Evolutionary conservation across 1,140 invertebrate species (phyloP), one percentile per base, ranked within the genome.

Genomic region (Dreissena rostriformis): DNA sequence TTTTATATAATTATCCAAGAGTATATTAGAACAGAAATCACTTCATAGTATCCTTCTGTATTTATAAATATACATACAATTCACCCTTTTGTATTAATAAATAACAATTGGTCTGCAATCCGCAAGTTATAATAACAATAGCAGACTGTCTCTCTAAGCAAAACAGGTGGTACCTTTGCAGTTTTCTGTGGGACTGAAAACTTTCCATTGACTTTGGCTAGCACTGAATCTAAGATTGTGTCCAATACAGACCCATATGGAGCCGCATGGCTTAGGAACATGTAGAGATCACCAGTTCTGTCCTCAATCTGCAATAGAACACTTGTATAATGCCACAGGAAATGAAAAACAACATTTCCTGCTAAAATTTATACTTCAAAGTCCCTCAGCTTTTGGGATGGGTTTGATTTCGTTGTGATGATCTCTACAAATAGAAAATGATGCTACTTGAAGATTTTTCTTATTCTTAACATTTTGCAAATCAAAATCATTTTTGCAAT

Each of bases 161-260:
- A 68, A 39, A 83, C 14, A 2, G 4, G 52, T 39, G n/a, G n/a
- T 70, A 91, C 89, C 87, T 91, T 91, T n/a, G 88, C 86, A 19
- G 86, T 73, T 83, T 88, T 90, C 15, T 86, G 80, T 28, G 79
- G 52, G 0, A 61, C 29, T 53, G 76, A 84, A 12, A 84, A 70
- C 88, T 86, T 91, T 74, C 89, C 88, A 12, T 80, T 57, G 66
- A 91, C 80, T 73, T 90, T 91, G 14, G 89, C 87, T 63, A 86
- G 67, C 15, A 90, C 86, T 28, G 87, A 86, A 1, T 89, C 90
- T 55, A 82, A 26, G 28, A 86, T 88, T 19, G 86, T 86, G 86
- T 92, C 90, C 67, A 88, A 73, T 19, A 87, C 77, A 19, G 67
- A 70, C 0, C 91, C 91, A 87, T 91, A 91, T 14, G 91, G 90